These are phyloP conservation scores for Pimephales promelas DNA, from an alignment of 2,113 vertebrate genomes.

Conservation along the genomic window DNA sequence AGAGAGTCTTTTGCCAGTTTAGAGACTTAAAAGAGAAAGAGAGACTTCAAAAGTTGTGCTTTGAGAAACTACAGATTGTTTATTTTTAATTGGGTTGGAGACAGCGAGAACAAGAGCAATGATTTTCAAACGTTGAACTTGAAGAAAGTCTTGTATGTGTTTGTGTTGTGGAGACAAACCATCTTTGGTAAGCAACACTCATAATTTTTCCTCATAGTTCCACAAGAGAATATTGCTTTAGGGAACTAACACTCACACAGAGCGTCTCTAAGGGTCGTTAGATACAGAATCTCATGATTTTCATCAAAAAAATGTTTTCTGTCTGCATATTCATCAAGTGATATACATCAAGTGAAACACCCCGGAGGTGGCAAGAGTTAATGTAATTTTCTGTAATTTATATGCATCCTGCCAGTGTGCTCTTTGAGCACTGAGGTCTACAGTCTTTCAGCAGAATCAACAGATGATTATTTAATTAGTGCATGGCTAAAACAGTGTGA, in stretches of 20 bases:
- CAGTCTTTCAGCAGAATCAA: slow-evolving; percentile 26
- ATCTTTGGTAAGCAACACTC: neutral
- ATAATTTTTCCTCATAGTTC: neutral
- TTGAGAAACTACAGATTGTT: neutral
- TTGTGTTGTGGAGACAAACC: neutral
- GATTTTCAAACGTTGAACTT: neutral
- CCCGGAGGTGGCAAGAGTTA: slow-evolving; percentile 19
- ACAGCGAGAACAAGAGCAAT: neutral
- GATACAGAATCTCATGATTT: slow-evolving; percentile 3
- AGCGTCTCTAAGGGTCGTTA: neutral
- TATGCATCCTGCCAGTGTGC: slow-evolving; percentile 17
- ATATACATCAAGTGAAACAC: slow-evolving; percentile 27
- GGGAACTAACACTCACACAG: neutral
- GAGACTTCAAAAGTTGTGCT: neutral
- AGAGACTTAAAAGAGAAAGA: neutral
- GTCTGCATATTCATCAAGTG: slow-evolving; percentile 36
- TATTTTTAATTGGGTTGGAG: neutral
- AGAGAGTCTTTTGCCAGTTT: neutral
- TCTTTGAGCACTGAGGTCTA: slow-evolving; percentile 12
- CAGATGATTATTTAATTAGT: slow-evolving; percentile 40
- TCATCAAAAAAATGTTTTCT: neutral
- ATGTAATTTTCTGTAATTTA: slow-evolving; percentile 27
- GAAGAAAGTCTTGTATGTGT: neutral
- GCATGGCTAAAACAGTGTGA: slow-evolving; percentile 22
- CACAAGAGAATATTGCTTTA: neutral